Percentiles rank a stretch among this genome's conserved stretches.
phyloP scores from a whole-genome alignment of 2,113 vertebrate species.

The Neomonachus schauinslandi region DNA sequence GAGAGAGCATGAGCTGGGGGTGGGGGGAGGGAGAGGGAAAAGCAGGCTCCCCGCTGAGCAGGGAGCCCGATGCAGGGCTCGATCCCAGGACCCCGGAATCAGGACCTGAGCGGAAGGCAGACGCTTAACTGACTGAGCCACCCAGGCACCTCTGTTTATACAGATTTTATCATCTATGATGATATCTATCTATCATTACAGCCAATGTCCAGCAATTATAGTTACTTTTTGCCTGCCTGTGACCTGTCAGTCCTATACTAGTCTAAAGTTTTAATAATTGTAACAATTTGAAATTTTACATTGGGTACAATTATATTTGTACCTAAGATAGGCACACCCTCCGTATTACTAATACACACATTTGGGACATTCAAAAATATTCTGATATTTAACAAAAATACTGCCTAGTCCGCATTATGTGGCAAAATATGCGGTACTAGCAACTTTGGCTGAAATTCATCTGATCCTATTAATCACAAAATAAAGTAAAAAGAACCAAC shows the following conservation, averaged over 20 bases:
- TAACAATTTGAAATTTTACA: neutral
- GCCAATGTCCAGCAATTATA: neutral
- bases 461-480: conserved; percentile 44
- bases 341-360: neutral
- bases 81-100: too few relatives aligned
- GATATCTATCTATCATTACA: neutral
- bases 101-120: too few relatives aligned
- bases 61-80: too few relatives aligned
- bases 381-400: conserved; percentile 43
- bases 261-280: neutral
- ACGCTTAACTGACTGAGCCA: too few relatives aligned
- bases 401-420: neutral
- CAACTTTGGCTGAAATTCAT: conserved; percentile 22
- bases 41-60: too few relatives aligned
- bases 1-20: too few relatives aligned
- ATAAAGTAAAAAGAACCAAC: neutral
- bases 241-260: neutral
- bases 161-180: neutral
- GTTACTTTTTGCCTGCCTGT: neutral
- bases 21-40: too few relatives aligned
- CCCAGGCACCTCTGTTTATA: neutral
- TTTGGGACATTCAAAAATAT: neutral
- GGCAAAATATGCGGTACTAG: neutral
- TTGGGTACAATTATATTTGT: neutral
- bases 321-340: neutral